Evolutionary conservation across 1,140 invertebrate species (phyloP).

Genomic region (Rhyacophila brunnea): DNA sequence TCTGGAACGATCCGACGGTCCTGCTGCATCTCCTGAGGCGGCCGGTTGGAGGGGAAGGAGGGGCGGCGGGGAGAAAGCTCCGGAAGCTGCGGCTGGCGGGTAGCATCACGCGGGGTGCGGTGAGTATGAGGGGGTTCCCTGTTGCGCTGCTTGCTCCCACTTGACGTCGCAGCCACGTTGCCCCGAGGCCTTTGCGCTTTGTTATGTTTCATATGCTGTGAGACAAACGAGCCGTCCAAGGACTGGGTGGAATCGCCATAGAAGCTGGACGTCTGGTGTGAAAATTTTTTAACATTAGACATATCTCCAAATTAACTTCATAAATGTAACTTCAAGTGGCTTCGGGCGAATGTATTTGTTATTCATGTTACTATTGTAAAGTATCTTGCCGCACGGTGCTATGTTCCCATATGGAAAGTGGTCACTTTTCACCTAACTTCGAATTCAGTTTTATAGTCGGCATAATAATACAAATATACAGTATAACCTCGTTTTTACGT

Average conservation of each 20-base stretch:
- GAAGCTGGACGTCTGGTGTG: conserved; percentile 9
- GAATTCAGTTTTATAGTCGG: no score
- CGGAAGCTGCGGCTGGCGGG: not conserved
- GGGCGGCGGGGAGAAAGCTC: not conserved
- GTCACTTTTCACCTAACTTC: no score
- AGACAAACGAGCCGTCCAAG: conserved; percentile 12
- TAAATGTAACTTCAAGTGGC: no score
- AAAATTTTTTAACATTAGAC: no score
- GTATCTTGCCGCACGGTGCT: no score
- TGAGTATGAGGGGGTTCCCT: not conserved
- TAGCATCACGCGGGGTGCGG: no score
- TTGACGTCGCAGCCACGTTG: not conserved
- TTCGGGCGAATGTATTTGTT: no score
- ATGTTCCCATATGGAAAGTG: no score
- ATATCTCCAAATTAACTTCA: no score
- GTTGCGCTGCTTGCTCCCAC: conserved; percentile 15
- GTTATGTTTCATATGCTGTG: conserved; percentile 14
- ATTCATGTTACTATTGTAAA: no score
- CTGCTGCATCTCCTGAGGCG: conserved; percentile 4
- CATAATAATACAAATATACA: no score
- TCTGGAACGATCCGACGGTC: not conserved
- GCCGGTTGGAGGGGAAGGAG: not conserved
- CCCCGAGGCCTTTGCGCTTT: not conserved
- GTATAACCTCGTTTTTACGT: no score
- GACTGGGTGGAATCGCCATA: conserved; percentile 24